Base-by-base conservation (phyloP, 2,113 vertebrate species). In the Ailuropoda melanoleuca region DNA sequence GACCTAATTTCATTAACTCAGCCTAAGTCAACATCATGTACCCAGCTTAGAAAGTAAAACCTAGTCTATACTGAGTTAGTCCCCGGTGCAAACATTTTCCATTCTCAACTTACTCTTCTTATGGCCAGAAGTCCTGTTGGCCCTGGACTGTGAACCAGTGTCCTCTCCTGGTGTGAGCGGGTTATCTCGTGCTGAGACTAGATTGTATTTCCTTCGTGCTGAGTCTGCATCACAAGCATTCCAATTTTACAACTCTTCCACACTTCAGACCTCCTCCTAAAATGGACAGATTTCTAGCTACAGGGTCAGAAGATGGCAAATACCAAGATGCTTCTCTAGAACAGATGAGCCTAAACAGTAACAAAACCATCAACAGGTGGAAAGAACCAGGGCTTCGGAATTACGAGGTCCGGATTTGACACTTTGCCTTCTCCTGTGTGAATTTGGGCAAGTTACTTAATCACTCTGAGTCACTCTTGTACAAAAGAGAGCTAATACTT, bases 41-140 rank as follows among this genome's bases (percentile, higher is more conserved):
- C 81, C 29, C n/a, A 60, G 23, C 55, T 97, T 95, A 81, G 92
- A 80, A 96, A 84, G 56, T 31, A 85, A 50, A 89, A 29, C 46
- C 14, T 24, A 81, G 19, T 14, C 1, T 43, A 9, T 37, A 56
- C 19, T 53, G 37, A 88, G 1, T 37, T 62, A 50, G 26, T 37
- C 53, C 26, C 46, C 39, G n/a, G 29, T 12, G 8, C 90, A 72
- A 64, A 34, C 50, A 62, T 89, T 66, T 89, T 66, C 90, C 77
- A 50, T 31, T 34, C 46, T 64, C n/a, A 24, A 1, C 21, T 72
- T 74, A 19, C 19, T 94, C 86, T 92, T 66, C 62, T 74, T 77
- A 77, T 31, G 74, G 24, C 43, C 74, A 77, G 43, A 77, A 48
- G 74, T 77, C 26, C 72, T 77, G 1, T 18, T 31, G 74, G 74